These are phyloP conservation scores for Sphyrna mokarran DNA, from an alignment of 2,113 vertebrate genomes.

Conservation along the genomic window DNA sequence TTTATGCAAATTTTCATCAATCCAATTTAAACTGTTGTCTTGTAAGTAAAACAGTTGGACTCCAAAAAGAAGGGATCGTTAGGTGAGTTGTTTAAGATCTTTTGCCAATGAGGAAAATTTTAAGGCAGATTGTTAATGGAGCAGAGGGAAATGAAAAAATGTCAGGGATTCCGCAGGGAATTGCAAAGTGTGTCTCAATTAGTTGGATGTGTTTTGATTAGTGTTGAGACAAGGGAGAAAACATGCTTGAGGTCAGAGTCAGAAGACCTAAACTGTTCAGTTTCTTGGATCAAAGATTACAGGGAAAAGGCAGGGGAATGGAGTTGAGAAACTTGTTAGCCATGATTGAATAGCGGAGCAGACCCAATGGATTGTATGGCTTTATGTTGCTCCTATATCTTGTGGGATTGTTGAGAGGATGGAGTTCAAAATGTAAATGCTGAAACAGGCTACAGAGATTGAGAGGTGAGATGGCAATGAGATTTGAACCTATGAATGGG, in stretches of 20 bases:
- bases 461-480: neutral
- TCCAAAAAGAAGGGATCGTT: neutral
- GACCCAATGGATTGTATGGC: too few species aligned
- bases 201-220: neutral
- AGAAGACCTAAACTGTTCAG: neutral
- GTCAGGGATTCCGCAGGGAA: neutral
- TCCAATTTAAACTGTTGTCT: neutral
- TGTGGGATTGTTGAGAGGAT: neutral
- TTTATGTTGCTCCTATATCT: too few species aligned
- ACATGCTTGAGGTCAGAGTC: neutral
- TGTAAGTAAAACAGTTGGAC: neutral
- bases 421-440: neutral
- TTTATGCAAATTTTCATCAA: neutral
- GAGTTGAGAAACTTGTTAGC: too few species aligned
- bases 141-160: neutral
- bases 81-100: neutral
- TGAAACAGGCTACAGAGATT: neutral
- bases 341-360: too few species aligned
- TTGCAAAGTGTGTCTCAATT: neutral
- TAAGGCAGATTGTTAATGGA: neutral
- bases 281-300: too few species aligned
- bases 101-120: neutral
- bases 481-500: neutral
- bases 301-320: too few species aligned
- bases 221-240: neutral